Base-by-base conservation (phyloP, 2,113 vertebrate genomes). In the Haemorhous mexicanus region DNA sequence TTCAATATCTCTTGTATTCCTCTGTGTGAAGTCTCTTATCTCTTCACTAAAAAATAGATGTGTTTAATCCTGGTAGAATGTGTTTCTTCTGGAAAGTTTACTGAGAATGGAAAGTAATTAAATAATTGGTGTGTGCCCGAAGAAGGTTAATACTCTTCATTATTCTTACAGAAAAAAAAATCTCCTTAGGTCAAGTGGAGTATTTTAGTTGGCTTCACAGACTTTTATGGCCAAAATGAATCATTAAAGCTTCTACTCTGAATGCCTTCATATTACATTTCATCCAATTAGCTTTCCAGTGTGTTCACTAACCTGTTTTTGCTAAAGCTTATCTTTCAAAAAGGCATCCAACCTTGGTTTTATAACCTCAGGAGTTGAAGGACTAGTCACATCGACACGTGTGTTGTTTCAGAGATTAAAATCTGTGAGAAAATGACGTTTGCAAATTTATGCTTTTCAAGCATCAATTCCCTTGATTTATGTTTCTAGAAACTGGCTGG, bases 91-190 rank as follows among this genome's bases (percentile, higher is more conserved):
- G 55, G 74, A 94, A 97, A 95, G 49, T 82, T 92, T 88, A 93
- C 66, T 87, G 35, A 84, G 56, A 90, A 84, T 81, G 44, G 43
- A 90, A 86, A 73, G 91, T 91, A 90, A 96, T 91, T 96, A 96
- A 97, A 95, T 97, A 97, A 90, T 63, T 77, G 84, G 79, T 91
- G 84, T 89, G 80, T 95, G 81, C 59, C 33, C 53, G 93, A 89
- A 80, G 84, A 96, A 84, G 5, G 10, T 28, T 67, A 89, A 72
- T 50, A 63, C 8, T 88, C 10, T 87, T 72, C 68, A 90, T 83
- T 87, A 92, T 77, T 74, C 95, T 92, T 88, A 67, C 27, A 88
- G 50, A 41, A 88, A 82, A 92, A 32, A 24, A 59, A 56, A 43
- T 41, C 35, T 62, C 33, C 66, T 83, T 63, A 84, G 76, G 76